Conservation (phyloP, 2,888 invertebrate species). For the Nasonovia ribisnigri region DNA sequence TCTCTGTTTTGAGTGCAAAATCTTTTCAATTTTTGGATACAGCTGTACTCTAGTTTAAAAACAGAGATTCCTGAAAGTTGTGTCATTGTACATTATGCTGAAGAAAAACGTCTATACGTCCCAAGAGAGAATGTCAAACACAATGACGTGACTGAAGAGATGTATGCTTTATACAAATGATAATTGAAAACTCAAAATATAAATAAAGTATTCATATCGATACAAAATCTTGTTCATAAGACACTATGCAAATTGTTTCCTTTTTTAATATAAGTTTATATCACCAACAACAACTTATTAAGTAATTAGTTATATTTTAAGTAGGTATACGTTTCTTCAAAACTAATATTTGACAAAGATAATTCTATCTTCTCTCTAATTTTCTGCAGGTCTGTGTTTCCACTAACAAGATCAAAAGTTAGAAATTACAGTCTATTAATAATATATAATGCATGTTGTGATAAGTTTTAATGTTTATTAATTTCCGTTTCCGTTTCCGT, state of each 20-base stretch:
- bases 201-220: not conserved
- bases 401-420: not conserved
- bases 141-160: not conserved
- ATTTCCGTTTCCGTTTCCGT: not conserved
- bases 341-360: not conserved
- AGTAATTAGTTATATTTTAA: not conserved
- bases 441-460: not conserved
- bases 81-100: not conserved
- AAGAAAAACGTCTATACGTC: not conserved
- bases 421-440: not conserved
- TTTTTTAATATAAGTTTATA: not conserved
- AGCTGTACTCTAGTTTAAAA: slow-evolving; percentile 11
- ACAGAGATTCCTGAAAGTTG: slow-evolving; percentile 16
- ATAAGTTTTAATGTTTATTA: not conserved
- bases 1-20: not conserved
- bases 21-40: slow-evolving; percentile 3
- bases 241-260: not conserved
- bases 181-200: slow-evolving; percentile 5
- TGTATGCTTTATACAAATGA: not conserved
- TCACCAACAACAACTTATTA: not conserved
- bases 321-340: not conserved
- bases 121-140: not conserved
- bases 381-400: not conserved
- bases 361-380: not conserved
- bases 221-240: not conserved